A percentile compares a stretch with the other conserved stretches of the same genome.
phyloP scores from a whole-genome alignment of 2,888 invertebrate genomes.

The Idaea dimidiata region DNA sequence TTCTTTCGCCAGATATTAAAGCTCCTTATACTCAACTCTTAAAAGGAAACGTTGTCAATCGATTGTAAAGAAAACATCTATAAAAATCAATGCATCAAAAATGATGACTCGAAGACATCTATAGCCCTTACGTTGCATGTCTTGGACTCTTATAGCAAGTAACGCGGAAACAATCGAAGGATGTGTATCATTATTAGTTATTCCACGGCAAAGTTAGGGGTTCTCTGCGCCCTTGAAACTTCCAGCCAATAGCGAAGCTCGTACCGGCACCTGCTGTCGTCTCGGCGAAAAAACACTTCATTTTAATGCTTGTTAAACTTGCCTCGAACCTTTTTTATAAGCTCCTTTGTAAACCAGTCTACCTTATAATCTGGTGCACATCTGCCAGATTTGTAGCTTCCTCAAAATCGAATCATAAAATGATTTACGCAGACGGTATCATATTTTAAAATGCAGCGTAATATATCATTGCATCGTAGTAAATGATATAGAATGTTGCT shows the following conservation, averaged over 20 bases:
- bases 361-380: conserved; percentile 29
- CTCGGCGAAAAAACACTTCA: conserved; percentile 26
- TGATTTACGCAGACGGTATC: background rate
- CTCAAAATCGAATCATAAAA: background rate
- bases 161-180: conserved; percentile 32
- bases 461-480: background rate
- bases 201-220: conserved; percentile 37
- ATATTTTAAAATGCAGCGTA: background rate
- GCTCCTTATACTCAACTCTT: background rate
- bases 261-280: conserved; percentile 37
- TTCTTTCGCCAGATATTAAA: background rate
- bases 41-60: conserved; percentile 5
- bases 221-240: conserved; percentile 37
- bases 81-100: conserved; percentile 26
- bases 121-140: conserved; percentile 25
- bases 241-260: conserved; percentile 34
- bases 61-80: conserved; percentile 7
- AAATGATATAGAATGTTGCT: background rate
- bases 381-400: conserved; percentile 19
- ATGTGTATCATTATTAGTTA: conserved; percentile 38
- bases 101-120: conserved; percentile 14
- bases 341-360: conserved; percentile 28
- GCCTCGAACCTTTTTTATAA: conserved; percentile 26
- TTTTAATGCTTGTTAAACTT: conserved; percentile 29
- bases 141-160: conserved; percentile 20